A percentile compares a stretch with the other conserved stretches of the same genome.
phyloP scores from a whole-genome alignment of 2,797 vertebrate genomes.

The Liasis olivaceus region DNA sequence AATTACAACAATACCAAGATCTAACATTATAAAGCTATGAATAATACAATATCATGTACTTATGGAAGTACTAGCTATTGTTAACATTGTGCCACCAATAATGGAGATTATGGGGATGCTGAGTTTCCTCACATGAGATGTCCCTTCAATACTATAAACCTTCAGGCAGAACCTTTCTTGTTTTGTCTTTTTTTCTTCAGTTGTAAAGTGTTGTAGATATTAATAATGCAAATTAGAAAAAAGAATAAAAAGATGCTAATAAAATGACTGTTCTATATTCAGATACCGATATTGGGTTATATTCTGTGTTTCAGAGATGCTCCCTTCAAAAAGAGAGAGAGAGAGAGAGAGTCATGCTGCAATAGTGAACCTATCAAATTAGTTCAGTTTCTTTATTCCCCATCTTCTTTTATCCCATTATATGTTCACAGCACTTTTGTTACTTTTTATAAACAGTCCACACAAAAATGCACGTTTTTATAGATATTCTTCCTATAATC shows the following conservation, averaged over 20 bases:
- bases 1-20: background rate
- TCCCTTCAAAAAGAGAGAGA: background rate
- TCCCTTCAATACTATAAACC: background rate
- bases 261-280: background rate
- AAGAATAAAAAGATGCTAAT: background rate
- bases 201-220: constrained; percentile 7
- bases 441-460: background rate
- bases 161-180: background rate
- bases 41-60: background rate
- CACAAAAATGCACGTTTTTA: background rate
- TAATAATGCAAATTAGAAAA: background rate
- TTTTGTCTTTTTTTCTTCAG: background rate
- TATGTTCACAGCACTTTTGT: background rate
- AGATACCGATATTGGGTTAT: background rate
- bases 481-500: background rate
- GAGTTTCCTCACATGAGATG: background rate
- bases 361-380: background rate
- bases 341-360: background rate
- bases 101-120: background rate
- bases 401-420: background rate
- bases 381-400: background rate
- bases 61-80: background rate
- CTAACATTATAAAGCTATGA: background rate
- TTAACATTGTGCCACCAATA: background rate
- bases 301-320: background rate